Evolutionary conservation across 2,888 invertebrate species (phyloP).

Genomic region (Nephrotoma guestfalica): DNA sequence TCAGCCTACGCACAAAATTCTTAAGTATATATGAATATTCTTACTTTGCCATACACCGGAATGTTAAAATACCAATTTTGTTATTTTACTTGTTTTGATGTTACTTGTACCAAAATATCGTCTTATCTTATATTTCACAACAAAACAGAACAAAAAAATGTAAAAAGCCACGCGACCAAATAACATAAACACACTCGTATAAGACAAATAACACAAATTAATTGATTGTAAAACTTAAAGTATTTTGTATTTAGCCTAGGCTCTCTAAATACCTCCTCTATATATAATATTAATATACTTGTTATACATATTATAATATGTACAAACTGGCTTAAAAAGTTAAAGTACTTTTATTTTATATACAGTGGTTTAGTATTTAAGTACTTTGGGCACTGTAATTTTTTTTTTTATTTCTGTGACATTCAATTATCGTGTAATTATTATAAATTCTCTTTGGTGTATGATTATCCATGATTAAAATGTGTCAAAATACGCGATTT

Average conservation of each 20-base stretch:
- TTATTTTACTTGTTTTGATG: background rate
- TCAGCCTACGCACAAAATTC: background rate
- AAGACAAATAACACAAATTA: background rate
- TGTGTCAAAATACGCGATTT: constrained; percentile 4
- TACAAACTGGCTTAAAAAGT: background rate
- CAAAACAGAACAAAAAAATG: background rate
- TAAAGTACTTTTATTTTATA: background rate
- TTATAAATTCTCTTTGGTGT: background rate
- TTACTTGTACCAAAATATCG: background rate
- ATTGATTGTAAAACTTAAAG: background rate
- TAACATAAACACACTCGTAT: background rate
- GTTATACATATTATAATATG: background rate
- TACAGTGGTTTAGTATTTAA: background rate
- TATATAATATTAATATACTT: background rate
- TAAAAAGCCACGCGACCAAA: background rate
- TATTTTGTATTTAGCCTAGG: background rate
- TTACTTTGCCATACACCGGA: background rate
- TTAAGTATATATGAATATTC: background rate
- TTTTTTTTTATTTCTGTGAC: background rate
- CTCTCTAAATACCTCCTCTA: background rate
- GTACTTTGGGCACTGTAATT: background rate
- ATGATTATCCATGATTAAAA: constrained; percentile 3
- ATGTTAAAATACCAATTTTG: background rate
- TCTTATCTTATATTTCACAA: background rate
- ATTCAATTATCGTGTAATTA: background rate